Evolutionary conservation across 1,140 invertebrate species (phyloP).

Genomic region (Pachypeltis micranthus): DNA sequence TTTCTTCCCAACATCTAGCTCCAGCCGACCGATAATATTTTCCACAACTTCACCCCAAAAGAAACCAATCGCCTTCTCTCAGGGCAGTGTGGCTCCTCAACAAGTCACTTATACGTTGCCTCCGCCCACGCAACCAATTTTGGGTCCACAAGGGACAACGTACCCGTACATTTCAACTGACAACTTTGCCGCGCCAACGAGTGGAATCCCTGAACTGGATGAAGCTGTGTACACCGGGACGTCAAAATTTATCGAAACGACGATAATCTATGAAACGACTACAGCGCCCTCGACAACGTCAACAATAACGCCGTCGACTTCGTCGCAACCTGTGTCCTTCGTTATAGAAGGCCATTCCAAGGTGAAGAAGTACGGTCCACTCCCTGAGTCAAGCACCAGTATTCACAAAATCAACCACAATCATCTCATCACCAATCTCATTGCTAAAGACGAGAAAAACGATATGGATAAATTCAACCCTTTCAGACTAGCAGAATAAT

Average conservation of each 20-base stretch:
- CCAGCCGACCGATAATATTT: neutral
- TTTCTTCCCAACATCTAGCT: neutral
- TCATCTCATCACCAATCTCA: conserved; percentile 8
- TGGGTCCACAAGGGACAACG: neutral
- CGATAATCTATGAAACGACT: neutral
- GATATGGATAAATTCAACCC: neutral
- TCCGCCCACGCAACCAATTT: too few relatives aligned
- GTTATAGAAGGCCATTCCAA: conserved; percentile 10
- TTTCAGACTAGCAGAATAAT: neutral
- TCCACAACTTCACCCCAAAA: neutral
- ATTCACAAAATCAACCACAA: conserved; percentile 13
- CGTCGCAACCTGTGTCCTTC: neutral
- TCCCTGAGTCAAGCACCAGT: conserved; percentile 6
- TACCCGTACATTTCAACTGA: neutral
- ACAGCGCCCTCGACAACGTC: neutral
- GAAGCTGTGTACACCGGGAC: too few relatives aligned
- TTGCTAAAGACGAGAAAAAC: neutral
- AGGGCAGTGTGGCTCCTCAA: too few relatives aligned
- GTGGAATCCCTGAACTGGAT: too few relatives aligned
- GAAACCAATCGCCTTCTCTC: neutral
- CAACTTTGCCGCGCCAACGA: neutral
- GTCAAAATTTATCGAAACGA: neutral
- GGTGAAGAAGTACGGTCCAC: conserved; percentile 11
- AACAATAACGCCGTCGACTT: neutral
- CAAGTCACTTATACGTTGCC: too few relatives aligned